A percentile compares a stretch with the other conserved stretches of the same genome.
phyloP scores from a whole-genome alignment of 2,888 invertebrate species.

The Aplocera efformata region DNA sequence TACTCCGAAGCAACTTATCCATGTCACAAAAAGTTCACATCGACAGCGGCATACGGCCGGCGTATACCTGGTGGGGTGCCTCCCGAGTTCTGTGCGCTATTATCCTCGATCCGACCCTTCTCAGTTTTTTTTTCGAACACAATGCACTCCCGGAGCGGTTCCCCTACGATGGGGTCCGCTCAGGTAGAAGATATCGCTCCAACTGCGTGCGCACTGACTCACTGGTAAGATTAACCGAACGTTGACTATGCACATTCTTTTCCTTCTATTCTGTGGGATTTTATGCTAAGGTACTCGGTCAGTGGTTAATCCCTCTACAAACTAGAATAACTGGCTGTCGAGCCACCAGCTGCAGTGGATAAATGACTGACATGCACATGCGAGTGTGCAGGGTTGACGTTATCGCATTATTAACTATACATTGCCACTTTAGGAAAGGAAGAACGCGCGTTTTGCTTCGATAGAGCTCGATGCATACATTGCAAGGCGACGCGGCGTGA shows the following conservation, averaged over 20 bases:
- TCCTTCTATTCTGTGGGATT: constrained; percentile 13
- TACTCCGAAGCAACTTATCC: constrained; percentile 7
- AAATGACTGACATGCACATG: constrained; percentile 43
- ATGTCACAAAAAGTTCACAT: constrained; percentile 25
- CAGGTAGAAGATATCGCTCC: constrained; percentile 55
- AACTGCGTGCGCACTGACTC: constrained; percentile 46
- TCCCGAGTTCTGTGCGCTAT: constrained; percentile 44
- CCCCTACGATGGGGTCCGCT: constrained; percentile 50
- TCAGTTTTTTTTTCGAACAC: constrained; percentile 69
- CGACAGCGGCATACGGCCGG: constrained; percentile 23
- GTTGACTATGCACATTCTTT: constrained; percentile 48
- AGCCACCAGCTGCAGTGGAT: constrained; percentile 49
- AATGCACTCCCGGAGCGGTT: constrained; percentile 60
- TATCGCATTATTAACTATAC: constrained; percentile 32
- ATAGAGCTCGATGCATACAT: constrained; percentile 35
- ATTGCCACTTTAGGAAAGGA: constrained; percentile 48
- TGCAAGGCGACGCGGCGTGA: constrained; percentile 37
- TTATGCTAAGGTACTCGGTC: constrained; percentile 22
- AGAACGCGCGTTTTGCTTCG: constrained; percentile 29
- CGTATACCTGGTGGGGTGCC: constrained; percentile 46
- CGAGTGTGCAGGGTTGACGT: constrained; percentile 19
- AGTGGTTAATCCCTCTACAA: constrained; percentile 33
- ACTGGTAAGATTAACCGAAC: constrained; percentile 54
- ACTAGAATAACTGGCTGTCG: constrained; percentile 50
- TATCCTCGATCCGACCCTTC: constrained; percentile 67